Conservation (phyloP, 1,140 invertebrate species). For the Pinna nobilis region DNA sequence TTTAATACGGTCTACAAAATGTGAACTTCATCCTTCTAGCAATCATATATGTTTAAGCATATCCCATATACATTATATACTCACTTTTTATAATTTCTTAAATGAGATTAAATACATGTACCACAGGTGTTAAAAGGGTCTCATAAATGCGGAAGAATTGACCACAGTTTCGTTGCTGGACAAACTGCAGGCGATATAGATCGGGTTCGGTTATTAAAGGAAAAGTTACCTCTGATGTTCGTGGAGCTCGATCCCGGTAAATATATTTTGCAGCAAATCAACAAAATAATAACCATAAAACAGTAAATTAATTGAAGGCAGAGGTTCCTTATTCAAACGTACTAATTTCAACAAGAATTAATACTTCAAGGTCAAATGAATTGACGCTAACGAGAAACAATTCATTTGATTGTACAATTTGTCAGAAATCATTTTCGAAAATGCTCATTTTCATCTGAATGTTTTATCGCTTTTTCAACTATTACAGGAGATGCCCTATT, state of each 20-base stretch:
- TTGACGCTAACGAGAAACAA: too few relatives aligned
- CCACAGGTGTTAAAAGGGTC: slow-evolving; percentile 60
- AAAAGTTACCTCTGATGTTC: slow-evolving; percentile 38
- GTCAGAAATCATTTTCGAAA: too few relatives aligned
- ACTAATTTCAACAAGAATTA: too few relatives aligned
- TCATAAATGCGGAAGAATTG: slow-evolving; percentile 63
- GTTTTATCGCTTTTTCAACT: too few relatives aligned
- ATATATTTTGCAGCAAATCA: background rate
- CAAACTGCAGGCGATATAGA: slow-evolving; percentile 60
- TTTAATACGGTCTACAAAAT: too few relatives aligned
- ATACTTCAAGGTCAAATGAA: too few relatives aligned
- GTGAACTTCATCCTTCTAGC: background rate
- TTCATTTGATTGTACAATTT: too few relatives aligned
- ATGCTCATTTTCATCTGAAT: too few relatives aligned
- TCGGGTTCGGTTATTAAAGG: slow-evolving; percentile 50
- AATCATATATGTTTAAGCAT: background rate
- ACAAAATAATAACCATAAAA: background rate
- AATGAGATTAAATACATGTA: too few relatives aligned
- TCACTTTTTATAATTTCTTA: background rate
- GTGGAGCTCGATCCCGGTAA: slow-evolving; percentile 64
- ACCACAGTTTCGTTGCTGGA: slow-evolving; percentile 56
- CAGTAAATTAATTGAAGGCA: too few relatives aligned
- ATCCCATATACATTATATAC: background rate
- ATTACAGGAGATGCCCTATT: slow-evolving; percentile 33
- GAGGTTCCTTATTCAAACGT: too few relatives aligned